Percentiles rank a stretch among this genome's conserved stretches.
Evolutionary conservation across 1,140 invertebrate species (phyloP).

Genomic region (Lineus longissimus): DNA sequence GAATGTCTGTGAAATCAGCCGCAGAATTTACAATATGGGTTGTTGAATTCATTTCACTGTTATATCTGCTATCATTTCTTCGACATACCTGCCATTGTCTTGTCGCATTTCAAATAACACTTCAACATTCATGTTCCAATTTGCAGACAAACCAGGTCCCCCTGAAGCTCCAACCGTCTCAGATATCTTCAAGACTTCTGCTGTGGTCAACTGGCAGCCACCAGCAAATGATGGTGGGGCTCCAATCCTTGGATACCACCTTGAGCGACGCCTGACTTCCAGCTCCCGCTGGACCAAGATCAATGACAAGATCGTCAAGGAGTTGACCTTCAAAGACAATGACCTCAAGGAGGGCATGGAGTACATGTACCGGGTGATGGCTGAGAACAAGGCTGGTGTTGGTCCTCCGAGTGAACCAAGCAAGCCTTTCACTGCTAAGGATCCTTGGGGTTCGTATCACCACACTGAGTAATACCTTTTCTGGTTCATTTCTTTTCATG

Average conservation of each 20-base stretch:
- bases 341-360: conserved; percentile 32
- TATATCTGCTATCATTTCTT: too few species aligned
- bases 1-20: too few species aligned
- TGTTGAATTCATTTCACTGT: not conserved
- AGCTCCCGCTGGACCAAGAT: conserved; percentile 79
- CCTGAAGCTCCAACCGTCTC: conserved; percentile 91
- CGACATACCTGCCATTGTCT: conserved; percentile 74
- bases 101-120: conserved; percentile 59
- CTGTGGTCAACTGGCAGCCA: conserved; percentile 71
- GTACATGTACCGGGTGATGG: conserved; percentile 91
- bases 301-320: conserved; percentile 72
- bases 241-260: conserved; percentile 61
- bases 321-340: conserved; percentile 85
- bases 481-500: not conserved
- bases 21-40: too few species aligned
- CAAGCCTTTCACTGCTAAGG: conserved; percentile 79
- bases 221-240: conserved; percentile 95
- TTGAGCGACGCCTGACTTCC: conserved; percentile 6
- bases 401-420: conserved; percentile 71
- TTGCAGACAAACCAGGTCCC: conserved; percentile 63
- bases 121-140: conserved; percentile 58
- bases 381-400: conserved; percentile 94
- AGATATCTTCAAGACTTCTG: conserved; percentile 1
- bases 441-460: conserved; percentile 83
- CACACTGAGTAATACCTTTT: too few species aligned